Evolutionary conservation across 2,113 vertebrate genomes (phyloP).

Genomic region (Antigone vipio): DNA sequence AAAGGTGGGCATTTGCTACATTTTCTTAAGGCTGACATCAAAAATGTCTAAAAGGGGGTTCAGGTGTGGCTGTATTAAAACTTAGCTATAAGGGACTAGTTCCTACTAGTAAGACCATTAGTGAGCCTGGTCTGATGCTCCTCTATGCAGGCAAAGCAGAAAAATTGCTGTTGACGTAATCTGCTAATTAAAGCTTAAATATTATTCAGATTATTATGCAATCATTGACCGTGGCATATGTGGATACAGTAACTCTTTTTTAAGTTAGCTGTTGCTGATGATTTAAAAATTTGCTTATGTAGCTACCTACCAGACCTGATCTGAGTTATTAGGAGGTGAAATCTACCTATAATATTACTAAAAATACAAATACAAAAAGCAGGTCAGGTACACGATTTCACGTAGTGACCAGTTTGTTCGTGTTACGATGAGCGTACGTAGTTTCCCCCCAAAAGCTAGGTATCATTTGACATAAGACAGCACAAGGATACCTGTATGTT

Average conservation of each 20-base stretch:
- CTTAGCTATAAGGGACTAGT: not conserved
- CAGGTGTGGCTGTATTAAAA: accelerated
- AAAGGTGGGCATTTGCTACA: not conserved
- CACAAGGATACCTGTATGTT: not conserved
- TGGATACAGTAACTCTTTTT: not conserved
- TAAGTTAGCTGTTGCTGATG: not conserved
- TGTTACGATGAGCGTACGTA: accelerated
- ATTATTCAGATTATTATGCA: not conserved
- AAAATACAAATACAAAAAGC: not conserved
- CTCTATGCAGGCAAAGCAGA: not conserved
- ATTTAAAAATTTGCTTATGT: not conserved
- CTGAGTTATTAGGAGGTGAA: not conserved
- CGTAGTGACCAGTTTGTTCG: not conserved
- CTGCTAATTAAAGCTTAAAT: not conserved
- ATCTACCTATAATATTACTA: not conserved
- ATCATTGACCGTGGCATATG: not conserved
- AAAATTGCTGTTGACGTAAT: not conserved
- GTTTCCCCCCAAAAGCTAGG: not conserved
- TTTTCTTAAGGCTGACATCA: not conserved
- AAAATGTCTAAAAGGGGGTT: not conserved
- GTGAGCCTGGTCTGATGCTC: not conserved
- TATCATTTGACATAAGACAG: not conserved
- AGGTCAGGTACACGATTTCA: not conserved
- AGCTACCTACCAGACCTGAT: not conserved
- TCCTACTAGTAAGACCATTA: not conserved